Conservation (phyloP, 2,797 vertebrate genomes). For the Xerus rutilus region DNA sequence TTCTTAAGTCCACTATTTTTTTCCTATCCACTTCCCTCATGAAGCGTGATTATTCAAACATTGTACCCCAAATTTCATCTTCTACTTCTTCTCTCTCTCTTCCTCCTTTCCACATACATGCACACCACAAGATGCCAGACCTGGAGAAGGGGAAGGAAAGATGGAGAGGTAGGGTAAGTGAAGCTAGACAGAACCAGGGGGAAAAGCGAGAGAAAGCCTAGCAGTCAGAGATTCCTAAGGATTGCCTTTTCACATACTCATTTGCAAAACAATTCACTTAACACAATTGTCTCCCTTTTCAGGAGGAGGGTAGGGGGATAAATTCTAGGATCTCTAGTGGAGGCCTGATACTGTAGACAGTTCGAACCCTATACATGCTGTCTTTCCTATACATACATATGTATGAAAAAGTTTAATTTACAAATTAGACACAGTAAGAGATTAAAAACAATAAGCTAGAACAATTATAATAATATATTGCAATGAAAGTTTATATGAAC, state of each 20-base stretch:
- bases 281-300: not conserved
- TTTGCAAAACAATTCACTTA: not conserved
- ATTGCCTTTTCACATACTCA: not conserved
- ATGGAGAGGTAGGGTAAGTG: not conserved
- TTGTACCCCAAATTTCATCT: not conserved
- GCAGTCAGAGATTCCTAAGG: not conserved
- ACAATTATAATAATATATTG: not conserved
- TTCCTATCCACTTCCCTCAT: not conserved
- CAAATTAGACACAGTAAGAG: not conserved
- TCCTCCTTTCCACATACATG: fast-evolving
- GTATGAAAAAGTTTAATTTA: not conserved
- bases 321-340: not conserved
- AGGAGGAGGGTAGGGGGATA: no score
- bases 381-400: not conserved
- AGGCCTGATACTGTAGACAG: not conserved
- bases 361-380: not conserved
- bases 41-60: not conserved
- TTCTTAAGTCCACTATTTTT: not conserved
- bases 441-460: not conserved
- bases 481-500: not conserved
- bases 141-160: not conserved
- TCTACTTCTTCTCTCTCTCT: not conserved
- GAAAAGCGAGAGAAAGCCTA: not conserved
- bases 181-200: not conserved
- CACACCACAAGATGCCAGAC: not conserved